Conservation (phyloP, 2,113 vertebrate species). For the Chascanopsetta lugubris region DNA sequence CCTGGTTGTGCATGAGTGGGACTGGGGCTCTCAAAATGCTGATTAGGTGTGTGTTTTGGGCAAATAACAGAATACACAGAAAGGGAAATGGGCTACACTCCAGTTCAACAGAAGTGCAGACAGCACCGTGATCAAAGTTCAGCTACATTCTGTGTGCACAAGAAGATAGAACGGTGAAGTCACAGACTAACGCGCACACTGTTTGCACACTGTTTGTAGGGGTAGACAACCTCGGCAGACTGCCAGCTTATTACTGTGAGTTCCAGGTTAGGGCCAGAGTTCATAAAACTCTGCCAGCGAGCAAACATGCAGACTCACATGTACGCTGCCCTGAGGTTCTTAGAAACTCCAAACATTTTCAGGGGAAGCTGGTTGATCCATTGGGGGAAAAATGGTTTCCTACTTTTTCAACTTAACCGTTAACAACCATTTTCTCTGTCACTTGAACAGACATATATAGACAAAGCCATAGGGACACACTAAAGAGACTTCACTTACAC, state of each 20-base stretch:
- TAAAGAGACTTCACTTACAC: no score
- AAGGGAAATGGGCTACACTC: conserved; percentile 65
- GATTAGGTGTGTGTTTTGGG: conserved; percentile 65
- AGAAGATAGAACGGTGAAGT: conserved; percentile 59
- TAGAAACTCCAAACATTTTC: conserved; percentile 64
- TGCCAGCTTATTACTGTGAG: conserved; percentile 72
- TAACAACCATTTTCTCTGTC: conserved; percentile 39
- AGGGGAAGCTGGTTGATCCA: conserved; percentile 49
- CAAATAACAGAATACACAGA: conserved; percentile 68
- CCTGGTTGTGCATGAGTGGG: conserved; percentile 20
- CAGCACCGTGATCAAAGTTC: conserved; percentile 73
- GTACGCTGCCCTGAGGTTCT: conserved; percentile 56
- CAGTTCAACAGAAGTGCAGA: conserved; percentile 68
- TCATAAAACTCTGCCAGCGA: conserved; percentile 61
- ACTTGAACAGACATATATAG: conserved; percentile 36
- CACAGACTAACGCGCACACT: neutral
- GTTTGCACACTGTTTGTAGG: neutral
- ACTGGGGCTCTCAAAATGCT: conserved; percentile 42
- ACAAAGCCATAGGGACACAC: conserved; percentile 28
- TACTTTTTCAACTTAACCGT: conserved; percentile 32
- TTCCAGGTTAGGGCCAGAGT: conserved; percentile 68
- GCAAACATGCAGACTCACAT: conserved; percentile 56
- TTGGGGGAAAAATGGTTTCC: neutral
- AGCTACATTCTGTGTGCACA: conserved; percentile 65
- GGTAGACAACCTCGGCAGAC: conserved; percentile 62